Conservation (phyloP, 1,140 invertebrate species). For the Philotrypesis tridentata region DNA sequence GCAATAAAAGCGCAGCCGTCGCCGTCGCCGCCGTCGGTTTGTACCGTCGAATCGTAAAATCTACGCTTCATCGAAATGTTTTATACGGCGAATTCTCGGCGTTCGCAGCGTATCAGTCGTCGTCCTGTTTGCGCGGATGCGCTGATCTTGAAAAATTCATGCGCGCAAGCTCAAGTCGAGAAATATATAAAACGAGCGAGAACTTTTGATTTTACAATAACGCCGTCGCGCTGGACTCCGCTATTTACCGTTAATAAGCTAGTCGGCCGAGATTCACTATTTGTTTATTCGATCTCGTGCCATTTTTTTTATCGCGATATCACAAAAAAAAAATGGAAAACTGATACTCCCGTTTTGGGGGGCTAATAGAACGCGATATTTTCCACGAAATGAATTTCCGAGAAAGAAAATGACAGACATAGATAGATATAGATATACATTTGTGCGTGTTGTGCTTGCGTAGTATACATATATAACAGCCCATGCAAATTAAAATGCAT, state of each 20-base stretch:
- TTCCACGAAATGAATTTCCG: neutral
- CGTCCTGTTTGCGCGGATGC: neutral
- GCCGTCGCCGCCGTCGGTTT: neutral
- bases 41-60: neutral
- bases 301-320: neutral
- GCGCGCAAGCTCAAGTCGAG: no score
- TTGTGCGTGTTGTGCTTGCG: no score
- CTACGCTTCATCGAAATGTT: constrained; percentile 8
- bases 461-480: neutral
- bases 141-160: constrained; percentile 7
- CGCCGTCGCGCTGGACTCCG: neutral
- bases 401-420: neutral
- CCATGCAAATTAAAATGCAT: neutral
- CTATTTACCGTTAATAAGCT: neutral
- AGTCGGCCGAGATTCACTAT: neutral
- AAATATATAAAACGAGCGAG: neutral
- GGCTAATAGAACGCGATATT: neutral
- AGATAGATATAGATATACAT: neutral
- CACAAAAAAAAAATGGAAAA: neutral
- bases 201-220: neutral
- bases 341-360: no score
- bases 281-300: neutral
- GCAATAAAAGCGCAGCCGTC: constrained; percentile 25
- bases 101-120: neutral
- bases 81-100: neutral